Conservation (phyloP, 2,113 vertebrate species). For the Pachycephala philippinensis region DNA sequence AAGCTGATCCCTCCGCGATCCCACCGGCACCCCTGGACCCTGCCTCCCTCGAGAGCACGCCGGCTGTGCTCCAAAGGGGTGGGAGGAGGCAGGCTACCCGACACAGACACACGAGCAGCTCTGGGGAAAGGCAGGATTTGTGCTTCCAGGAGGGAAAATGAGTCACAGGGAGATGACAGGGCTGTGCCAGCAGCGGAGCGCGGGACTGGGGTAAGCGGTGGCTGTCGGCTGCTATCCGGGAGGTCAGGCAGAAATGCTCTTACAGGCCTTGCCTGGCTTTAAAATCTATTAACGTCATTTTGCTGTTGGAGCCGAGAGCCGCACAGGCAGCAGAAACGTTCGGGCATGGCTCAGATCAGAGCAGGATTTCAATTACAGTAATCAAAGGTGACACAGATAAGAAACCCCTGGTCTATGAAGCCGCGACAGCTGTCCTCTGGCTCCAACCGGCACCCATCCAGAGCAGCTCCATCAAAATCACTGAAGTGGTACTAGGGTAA, state of each 20-base stretch:
- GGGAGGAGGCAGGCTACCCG: background rate
- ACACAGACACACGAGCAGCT: background rate
- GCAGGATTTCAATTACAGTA: slow-evolving; percentile 61
- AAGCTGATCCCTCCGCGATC: background rate
- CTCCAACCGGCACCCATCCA: slow-evolving; percentile 44
- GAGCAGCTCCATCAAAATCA: slow-evolving; percentile 55
- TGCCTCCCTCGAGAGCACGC: accelerated
- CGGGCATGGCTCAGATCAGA: slow-evolving; percentile 35
- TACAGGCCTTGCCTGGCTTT: slow-evolving; percentile 16
- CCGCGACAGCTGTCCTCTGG: slow-evolving; percentile 43
- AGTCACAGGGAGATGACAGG: background rate
- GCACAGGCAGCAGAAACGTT: slow-evolving; percentile 17
- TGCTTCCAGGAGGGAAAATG: slow-evolving; percentile 4
- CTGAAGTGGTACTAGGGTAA: slow-evolving; percentile 46
- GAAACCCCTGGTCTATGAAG: slow-evolving; percentile 49
- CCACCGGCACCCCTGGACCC: background rate
- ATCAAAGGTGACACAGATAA: slow-evolving; percentile 65
- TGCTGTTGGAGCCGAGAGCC: background rate
- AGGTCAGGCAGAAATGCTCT: slow-evolving; percentile 38
- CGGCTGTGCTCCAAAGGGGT: accelerated
- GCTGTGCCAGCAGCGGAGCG: background rate
- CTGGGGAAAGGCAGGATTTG: background rate
- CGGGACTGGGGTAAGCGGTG: background rate
- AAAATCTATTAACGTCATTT: slow-evolving; percentile 47
- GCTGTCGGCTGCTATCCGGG: background rate